Conservation (phyloP, 1,140 invertebrate species). For the Bombus pascuorum region DNA sequence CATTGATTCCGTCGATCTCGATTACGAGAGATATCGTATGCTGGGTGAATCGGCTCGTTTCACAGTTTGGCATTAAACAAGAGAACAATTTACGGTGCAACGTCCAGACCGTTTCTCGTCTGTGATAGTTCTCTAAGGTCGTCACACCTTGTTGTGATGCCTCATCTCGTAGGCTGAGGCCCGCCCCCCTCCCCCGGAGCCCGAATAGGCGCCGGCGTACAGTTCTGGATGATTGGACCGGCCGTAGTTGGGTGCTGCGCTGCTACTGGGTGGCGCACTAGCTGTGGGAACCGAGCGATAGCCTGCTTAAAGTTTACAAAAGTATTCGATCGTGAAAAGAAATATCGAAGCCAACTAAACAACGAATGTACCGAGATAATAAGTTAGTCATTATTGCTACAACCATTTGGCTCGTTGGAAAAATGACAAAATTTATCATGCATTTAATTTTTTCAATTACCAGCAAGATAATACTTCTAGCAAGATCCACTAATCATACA, state of each 20-base stretch:
- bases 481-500: slow-evolving; percentile 6
- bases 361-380: slow-evolving; percentile 18
- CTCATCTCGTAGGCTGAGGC: slow-evolving; percentile 83
- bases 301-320: slow-evolving; percentile 81
- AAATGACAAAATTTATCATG: slow-evolving; percentile 3
- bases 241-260: slow-evolving; percentile 83
- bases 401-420: slow-evolving; percentile 7
- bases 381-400: slow-evolving; percentile 23
- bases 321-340: slow-evolving; percentile 65
- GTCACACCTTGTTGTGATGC: slow-evolving; percentile 84
- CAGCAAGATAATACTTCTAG: neutral
- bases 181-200: slow-evolving; percentile 82
- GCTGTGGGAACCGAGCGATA: slow-evolving; percentile 84
- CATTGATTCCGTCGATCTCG: slow-evolving; percentile 40
- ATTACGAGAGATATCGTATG: slow-evolving; percentile 31
- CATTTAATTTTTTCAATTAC: neutral
- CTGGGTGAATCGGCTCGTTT: slow-evolving; percentile 58
- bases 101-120: slow-evolving; percentile 43
- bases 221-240: slow-evolving; percentile 84
- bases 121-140: slow-evolving; percentile 67
- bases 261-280: slow-evolving; percentile 86
- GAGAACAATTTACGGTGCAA: slow-evolving; percentile 56
- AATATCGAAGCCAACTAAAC: slow-evolving; percentile 50
- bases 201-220: slow-evolving; percentile 86
- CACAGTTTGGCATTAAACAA: slow-evolving; percentile 61